Evolutionary conservation across 1,140 invertebrate genomes (phyloP), one percentile per base, ranked within the genome.

Genomic region (Platorchestia sp.): DNA sequence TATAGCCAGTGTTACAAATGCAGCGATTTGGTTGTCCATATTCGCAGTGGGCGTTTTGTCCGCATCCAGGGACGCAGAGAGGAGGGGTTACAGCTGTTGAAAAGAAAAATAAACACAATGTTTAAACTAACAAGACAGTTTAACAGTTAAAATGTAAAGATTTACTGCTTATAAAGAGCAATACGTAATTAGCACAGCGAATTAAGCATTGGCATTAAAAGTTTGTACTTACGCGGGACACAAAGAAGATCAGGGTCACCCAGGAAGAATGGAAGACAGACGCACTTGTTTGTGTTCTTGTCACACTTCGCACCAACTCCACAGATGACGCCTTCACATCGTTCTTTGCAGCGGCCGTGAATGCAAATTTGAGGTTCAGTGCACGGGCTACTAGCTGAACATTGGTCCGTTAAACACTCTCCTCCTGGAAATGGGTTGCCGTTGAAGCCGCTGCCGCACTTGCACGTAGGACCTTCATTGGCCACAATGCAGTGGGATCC

Each of bases 391-490:
- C 98, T 97, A 0, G 98, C 97, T 0, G 98, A 98, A 97, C 99
- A 99, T 75, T 98, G 97, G 97, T 99, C 98, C 59, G 98, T 98
- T 53, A 97, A 97, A 97, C 99, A 99, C 75, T 97, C 97, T 51
- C 99, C 99, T 47, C 99, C 99, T 16, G 98, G 98, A 97, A 99
- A 99, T 42, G 99, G 98, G 97, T 99, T 99, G 0, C 99, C 99
- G 86, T 98, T 98, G 97, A 98, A 98, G 59, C 99, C 98, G 97
- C 98, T 98, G 7, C 98, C 97, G 97, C 99, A 99, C 97, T 98
- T 98, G 97, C 99, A 99, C 1, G 98, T 99, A 40, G 98, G 98
- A 44, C 98, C 99, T 59, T 98, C 97, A 95, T 98, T 98, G 45
- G 98, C 98, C n/a, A 98, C 98, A 95, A 99, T 97, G 97, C 99